Base-by-base conservation (phyloP, 2,113 vertebrate genomes). In the Alces alces region DNA sequence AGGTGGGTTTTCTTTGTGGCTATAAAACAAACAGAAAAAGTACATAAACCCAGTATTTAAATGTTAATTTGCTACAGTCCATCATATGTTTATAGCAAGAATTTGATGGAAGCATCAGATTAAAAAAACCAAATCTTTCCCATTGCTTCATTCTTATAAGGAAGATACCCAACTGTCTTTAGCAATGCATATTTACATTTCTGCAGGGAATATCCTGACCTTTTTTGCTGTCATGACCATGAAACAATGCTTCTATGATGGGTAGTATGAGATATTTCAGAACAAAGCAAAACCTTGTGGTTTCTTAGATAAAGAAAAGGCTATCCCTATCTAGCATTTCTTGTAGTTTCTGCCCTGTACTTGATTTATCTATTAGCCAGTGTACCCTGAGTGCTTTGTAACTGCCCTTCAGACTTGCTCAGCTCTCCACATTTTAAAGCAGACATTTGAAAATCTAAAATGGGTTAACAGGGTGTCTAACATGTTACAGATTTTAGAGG, bases 1-100 rank as follows among this genome's bases (percentile, higher is more conserved):
- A 98, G 97, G 97, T 97, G 89, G 97, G 82, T 98, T 98, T 96
- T 96, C 89, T 93, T 79, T 98, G 98, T 84, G 96, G 95, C 58
- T 96, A 57, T 57, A 93, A 94, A 83, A 93, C 94, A 96, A 98
- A 98, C 96, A 61, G 90, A 90, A 87, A 73, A 89, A 94, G 90
- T 57, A 94, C 73, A 54, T 60, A 91, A 96, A 96, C 47, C 92
- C 92, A 93, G 78, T 94, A 55, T 96, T 97, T 98, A 97, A 96
- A 97, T 97, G 82, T 93, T 97, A 96, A 96, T 94, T 97, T 96
- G 92, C 78, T 97, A 39, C 57, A 94, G 91, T 54, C 50, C 92
- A 98, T 95, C 80, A 64, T 87, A 80, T 97, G 96, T 91, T 93
- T 97, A 96, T 43, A 96, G 83, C 58, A 96, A 91, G 52, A 95